Percentiles rank a stretch among this genome's conserved stretches.
Conservation (phyloP, 1,140 invertebrate species). For the Halyomorpha halys region DNA sequence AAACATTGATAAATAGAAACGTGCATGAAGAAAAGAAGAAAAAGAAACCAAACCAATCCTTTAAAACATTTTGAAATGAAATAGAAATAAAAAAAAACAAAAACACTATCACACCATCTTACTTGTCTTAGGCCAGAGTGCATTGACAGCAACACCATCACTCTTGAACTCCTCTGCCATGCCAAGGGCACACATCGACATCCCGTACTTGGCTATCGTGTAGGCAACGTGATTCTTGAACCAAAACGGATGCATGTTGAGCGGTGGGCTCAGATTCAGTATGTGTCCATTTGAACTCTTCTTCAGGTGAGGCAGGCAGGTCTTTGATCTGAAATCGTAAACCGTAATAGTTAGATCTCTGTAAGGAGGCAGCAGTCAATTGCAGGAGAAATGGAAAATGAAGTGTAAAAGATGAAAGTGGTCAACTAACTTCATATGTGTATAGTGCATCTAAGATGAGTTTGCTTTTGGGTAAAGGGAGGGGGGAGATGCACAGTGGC, state of each 20-base stretch:
- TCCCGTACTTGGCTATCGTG: slow-evolving; percentile 97
- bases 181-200: slow-evolving; percentile 97
- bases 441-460: no score
- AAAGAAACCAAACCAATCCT: slow-evolving; percentile 1
- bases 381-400: no score
- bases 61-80: neutral
- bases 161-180: slow-evolving; percentile 86
- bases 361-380: no score
- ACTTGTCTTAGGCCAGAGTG: slow-evolving; percentile 93
- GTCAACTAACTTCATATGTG: no score
- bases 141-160: slow-evolving; percentile 85
- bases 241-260: slow-evolving; percentile 79
- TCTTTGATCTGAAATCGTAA: slow-evolving; percentile 64
- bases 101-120: slow-evolving; percentile 21
- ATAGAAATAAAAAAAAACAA: slow-evolving; percentile 9
- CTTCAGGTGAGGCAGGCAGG: slow-evolving; percentile 79
- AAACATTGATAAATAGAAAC: no score
- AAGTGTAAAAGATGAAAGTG: no score
- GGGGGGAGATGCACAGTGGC: no score
- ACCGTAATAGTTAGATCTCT: no score
- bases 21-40: neutral
- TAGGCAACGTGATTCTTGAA: slow-evolving; percentile 91
- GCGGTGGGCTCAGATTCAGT: slow-evolving; percentile 87
- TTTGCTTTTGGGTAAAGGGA: no score
- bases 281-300: slow-evolving; percentile 91